Evolutionary conservation across 2,888 invertebrate species (phyloP), one percentile per base, ranked within the genome.

Genomic region (Microctonus brassicae): DNA sequence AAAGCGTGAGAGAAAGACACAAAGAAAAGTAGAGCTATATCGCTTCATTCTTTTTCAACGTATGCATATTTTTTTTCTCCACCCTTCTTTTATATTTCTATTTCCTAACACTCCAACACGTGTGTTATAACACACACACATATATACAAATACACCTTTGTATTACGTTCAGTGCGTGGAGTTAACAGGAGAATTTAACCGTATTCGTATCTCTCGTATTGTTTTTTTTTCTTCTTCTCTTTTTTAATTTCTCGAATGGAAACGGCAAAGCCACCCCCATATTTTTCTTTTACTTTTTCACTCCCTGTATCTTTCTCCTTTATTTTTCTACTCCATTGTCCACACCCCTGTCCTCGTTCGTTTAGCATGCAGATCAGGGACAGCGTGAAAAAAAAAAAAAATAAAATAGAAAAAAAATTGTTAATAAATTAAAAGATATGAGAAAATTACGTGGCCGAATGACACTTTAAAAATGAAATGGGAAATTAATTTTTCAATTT

Each of bases 111-210:
- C 47, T 47, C 17, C 47, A 47, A 47, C 47, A 42, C 47, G 17
- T 9, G 3, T 17, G 17, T 17, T 7, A 17, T 7, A 17, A 47
- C 47, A 42, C 29, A 29, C 29, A 29, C 29, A 2, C 17, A 17
- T n/a, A 17, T n/a, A 47, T 7, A 17, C 47, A 47, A 17, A 47
- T n/a, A 42, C 42, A 42, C 47, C 17, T 20, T 20, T 47, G 17
- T 36, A 65, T 36, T 36, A 39, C 33, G 24, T 26, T 61, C 53
- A 39, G 55, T 42, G 63, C 57, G 55, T 69, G 63, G 55, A 55
- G 57, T 69, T 55, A 69, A 29, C 63, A 42, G 36, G 36, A 60
- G 58, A 70, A 70, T 58, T 70, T 53, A 42, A 52, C 60, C 70
- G 65, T 57, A 55, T 67, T 42, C 47, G 33, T 55, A 55, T 61